Conservation (phyloP, 2,113 vertebrate species). For the Triplophysa dalaica region DNA sequence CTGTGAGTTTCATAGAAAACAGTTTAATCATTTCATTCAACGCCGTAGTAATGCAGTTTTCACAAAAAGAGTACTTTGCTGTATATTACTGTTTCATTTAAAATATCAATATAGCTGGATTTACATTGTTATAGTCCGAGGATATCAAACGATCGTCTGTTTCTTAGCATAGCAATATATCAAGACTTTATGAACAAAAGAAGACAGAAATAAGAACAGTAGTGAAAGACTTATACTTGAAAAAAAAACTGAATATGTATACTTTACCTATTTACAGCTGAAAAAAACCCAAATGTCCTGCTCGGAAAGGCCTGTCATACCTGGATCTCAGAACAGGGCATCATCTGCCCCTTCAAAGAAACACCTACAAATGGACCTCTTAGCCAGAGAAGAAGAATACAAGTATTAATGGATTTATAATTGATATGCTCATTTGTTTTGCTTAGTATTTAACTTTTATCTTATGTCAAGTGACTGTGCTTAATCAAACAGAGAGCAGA, state of each 20-base stretch:
- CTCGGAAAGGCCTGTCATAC: conserved; percentile 45
- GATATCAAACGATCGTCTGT: background rate
- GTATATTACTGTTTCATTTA: background rate
- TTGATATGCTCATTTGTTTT: background rate
- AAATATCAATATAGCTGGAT: background rate
- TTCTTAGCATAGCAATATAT: background rate
- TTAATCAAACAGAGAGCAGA: background rate
- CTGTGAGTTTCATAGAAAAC: conserved; percentile 36
- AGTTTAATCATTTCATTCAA: background rate
- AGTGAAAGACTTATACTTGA: background rate
- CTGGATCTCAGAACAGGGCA: conserved; percentile 49
- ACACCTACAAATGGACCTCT: conserved; percentile 62
- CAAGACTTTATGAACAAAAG: background rate
- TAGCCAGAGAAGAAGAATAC: conserved; percentile 82
- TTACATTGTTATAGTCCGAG: background rate
- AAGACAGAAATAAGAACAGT: background rate
- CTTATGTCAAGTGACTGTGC: background rate
- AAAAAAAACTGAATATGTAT: background rate
- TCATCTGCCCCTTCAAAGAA: conserved; percentile 54
- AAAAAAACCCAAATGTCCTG: conserved; percentile 56
- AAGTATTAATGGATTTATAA: conserved; percentile 72
- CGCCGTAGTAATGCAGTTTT: background rate
- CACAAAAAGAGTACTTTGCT: background rate
- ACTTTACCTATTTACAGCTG: conserved; percentile 41
- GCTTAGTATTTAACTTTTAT: background rate